Base-by-base conservation (phyloP, 2,888 invertebrate species). In the Scaeva pyrastri region DNA sequence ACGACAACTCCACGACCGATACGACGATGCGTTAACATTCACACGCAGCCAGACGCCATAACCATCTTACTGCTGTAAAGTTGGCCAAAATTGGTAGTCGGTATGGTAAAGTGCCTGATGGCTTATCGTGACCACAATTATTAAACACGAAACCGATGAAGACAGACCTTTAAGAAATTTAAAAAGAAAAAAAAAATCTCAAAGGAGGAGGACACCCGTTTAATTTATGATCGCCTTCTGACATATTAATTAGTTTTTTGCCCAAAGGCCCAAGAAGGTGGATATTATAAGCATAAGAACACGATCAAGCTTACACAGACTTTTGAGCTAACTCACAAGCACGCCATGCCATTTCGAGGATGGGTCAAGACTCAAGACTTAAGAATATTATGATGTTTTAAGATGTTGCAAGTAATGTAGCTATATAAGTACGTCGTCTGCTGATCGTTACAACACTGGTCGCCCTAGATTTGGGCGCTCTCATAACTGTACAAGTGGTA, bases 241-340 rank as follows among this genome's bases (percentile, higher is more conserved):
- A 79, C 74, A 74, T 74, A 74, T 68, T 80, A 80, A 80, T 74
- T 80, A 26, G 50, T 50, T 50, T 68, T 21, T 41, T 56, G 56
- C 60, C 60, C 31, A 50, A 36, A 70, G 55, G 12, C 8, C 26
- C n/a, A 62, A n/a, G n/a, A n/a, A n/a, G n/a, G n/a, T n/a, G n/a
- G n/a, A 14, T 16, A 36, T 39, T 12, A 56, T 26, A 6, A 12
- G 14, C 6, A 19, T 21, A 50, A 4, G 14, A 52, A 52, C 41
- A 48, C 39, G 14, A 16, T 48, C 26, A 56, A 31, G 66, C 43
- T 45, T n/a, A 31, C 41, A 36, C 19, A 31, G 12, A 26, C n/a
- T 31, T 45, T 52, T 55, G n/a, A 23, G 14, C 23, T 39, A 45
- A 31, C 12, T 39, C 23, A 8, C 8, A 39, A 7, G 11, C 78